Base-by-base conservation (phyloP, 1,140 invertebrate genomes). In the Cotesia glomerata region DNA sequence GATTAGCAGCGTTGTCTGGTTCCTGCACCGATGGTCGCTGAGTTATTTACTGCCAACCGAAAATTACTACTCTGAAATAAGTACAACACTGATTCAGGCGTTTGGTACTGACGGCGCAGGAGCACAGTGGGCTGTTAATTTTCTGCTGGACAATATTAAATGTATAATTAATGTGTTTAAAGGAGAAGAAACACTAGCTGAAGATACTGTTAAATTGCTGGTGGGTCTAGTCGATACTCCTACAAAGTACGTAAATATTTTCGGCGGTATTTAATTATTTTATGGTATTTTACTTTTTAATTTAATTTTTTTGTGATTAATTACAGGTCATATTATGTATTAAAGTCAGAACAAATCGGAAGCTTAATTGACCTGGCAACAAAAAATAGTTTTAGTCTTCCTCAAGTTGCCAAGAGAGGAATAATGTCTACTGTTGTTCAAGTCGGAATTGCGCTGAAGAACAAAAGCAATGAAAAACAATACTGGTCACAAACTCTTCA, bases 1-100 rank as follows among this genome's bases (percentile, higher is more conserved):
- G 1, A 91, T 92, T 4, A 91, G 90, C 45, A 93, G 91, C 0
- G 86, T 94, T 26, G 91, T 95, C 69, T 97, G 95, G 94, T 94
- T 95, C 76, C 86, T 97, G 5, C 90, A 91, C 64, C 89, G 92
- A 75, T 96, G 93, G 92, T 90, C 91, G 39, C 86, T 91, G 49
- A 91, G 91, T 9, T 97, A 96, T 81, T 86, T 96, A 32, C 83
- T 94, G 66, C 91, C 91, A 18, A 88, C 89, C 32, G 91, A 95
- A 77, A 89, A 85, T 18, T 88, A 91, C 79, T 95, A 95, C 80
- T 82, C 87, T 32, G 90, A 93, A 86, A 92, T 92, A 76, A 84
- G 79, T 74, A 72, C 72, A 13, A 85, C 87, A 8, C 77, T 92
- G n/a, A 77, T 87, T 5, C 80, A 89, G 51, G 89, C 90, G 8